These are phyloP conservation scores for Chironomus tentans DNA, from an alignment of 2,888 invertebrate genomes.

Conservation along the genomic window DNA sequence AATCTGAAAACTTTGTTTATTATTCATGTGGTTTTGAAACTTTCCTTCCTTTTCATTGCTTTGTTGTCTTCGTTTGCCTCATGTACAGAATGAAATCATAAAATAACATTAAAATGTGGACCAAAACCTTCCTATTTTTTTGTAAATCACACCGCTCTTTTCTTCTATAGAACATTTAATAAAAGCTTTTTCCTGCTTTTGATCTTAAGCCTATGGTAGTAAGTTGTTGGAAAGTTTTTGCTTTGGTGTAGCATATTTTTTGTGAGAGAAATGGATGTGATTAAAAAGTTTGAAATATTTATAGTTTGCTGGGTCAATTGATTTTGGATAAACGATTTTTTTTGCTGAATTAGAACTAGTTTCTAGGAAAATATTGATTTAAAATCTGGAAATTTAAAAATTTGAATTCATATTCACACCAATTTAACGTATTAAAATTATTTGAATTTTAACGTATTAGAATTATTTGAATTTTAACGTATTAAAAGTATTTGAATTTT, in stretches of 20 bases:
- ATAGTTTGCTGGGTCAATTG: neutral
- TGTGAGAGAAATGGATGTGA: neutral
- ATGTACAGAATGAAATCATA: neutral
- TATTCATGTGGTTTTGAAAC: neutral
- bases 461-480: no score
- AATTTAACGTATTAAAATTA: no score
- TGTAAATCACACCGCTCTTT: neutral
- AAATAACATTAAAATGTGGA: neutral
- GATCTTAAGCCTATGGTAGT: no score
- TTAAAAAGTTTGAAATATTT: neutral
- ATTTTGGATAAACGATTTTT: no score
- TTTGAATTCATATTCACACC: no score
- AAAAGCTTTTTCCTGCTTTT: neutral
- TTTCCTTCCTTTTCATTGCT: neutral
- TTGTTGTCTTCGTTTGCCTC: neutral
- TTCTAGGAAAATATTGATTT: no score
- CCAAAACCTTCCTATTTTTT: neutral
- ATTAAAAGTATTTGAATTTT: no score
- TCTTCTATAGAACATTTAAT: neutral
- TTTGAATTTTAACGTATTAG: no score
- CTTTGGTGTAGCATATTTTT: neutral
- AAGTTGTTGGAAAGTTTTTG: neutral
- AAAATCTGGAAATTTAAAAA: no score
- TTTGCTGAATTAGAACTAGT: no score
- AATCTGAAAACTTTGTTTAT: slow-evolving; percentile 7